A percentile compares a stretch with the other conserved stretches of the same genome.
These are phyloP conservation scores for Ptilodon capucinus DNA, from an alignment of 2,888 invertebrate genomes.

Conservation along the genomic window DNA sequence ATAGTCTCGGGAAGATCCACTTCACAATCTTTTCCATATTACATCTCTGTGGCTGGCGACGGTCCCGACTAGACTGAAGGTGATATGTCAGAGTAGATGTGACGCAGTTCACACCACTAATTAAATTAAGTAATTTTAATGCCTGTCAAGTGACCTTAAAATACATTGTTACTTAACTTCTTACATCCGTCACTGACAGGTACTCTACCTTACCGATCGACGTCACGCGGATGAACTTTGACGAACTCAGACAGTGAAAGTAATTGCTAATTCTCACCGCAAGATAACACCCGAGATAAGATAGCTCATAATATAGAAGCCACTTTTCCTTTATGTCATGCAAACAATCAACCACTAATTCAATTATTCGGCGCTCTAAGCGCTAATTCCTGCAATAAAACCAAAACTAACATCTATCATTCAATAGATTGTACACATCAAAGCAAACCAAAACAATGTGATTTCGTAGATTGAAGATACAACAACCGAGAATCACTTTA, in stretches of 20 bases:
- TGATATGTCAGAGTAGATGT: conserved; percentile 30
- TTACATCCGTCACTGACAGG: too few relatives aligned
- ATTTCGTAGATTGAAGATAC: conserved; percentile 10
- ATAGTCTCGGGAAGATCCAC: conserved; percentile 43
- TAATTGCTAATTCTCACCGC: conserved; percentile 55
- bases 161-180: too few relatives aligned
- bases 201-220: conserved; percentile 13
- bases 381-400: conserved; percentile 45
- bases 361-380: conserved; percentile 52
- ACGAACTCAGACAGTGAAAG: conserved; percentile 61
- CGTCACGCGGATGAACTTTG: conserved; percentile 37
- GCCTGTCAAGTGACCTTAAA: conserved; percentile 33
- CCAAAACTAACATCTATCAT: not conserved
- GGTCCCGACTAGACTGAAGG: conserved; percentile 30
- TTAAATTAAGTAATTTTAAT: conserved; percentile 67
- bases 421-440: conserved; percentile 15
- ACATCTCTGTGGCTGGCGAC: not conserved
- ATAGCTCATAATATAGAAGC: conserved; percentile 54
- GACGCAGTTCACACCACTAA: conserved; percentile 59
- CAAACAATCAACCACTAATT: conserved; percentile 60
- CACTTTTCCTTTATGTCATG: conserved; percentile 59
- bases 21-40: conserved; percentile 22
- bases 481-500: conserved; percentile 20
- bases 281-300: conserved; percentile 60
- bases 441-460: conserved; percentile 29